These are phyloP conservation scores for Trematomus loennbergii DNA, from an alignment of 2,113 vertebrate species.

Conservation along the genomic window DNA sequence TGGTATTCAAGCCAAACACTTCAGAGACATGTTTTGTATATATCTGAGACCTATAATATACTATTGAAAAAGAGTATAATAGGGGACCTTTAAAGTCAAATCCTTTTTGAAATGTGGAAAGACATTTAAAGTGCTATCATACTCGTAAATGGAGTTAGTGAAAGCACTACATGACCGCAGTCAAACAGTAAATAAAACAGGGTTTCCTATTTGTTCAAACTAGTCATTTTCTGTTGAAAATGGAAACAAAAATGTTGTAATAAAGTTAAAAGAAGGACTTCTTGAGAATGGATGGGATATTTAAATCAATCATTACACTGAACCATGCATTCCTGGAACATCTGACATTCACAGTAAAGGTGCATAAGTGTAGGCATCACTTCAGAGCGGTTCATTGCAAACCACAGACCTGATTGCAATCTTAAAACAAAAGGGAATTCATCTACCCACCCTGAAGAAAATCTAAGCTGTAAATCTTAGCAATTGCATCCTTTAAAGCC, in stretches of 20 bases:
- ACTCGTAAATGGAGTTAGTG: neutral
- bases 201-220: neutral
- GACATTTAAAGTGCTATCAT: neutral
- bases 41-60: too few species aligned
- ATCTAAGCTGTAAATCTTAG: conserved; percentile 10
- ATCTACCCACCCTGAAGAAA: conserved; percentile 12
- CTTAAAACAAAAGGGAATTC: conserved; percentile 38
- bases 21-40: too few species aligned
- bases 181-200: neutral
- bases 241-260: neutral
- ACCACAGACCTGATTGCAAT: conserved; percentile 24
- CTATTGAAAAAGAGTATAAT: too few species aligned
- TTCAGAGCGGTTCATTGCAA: neutral
- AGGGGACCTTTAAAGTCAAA: neutral
- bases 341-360: conserved; percentile 23
- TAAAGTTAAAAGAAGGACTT: conserved; percentile 3
- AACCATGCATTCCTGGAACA: conserved; percentile 42
- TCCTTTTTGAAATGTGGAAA: neutral
- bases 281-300: conserved; percentile 1
- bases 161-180: neutral
- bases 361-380: neutral
- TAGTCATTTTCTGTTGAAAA: neutral
- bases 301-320: conserved; percentile 20
- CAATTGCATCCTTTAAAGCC: conserved; percentile 7
- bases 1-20: too few species aligned